Evolutionary conservation across 2,113 vertebrate species (phyloP), one percentile per base, ranked within the genome.

Genomic region (Alouatta palliata): DNA sequence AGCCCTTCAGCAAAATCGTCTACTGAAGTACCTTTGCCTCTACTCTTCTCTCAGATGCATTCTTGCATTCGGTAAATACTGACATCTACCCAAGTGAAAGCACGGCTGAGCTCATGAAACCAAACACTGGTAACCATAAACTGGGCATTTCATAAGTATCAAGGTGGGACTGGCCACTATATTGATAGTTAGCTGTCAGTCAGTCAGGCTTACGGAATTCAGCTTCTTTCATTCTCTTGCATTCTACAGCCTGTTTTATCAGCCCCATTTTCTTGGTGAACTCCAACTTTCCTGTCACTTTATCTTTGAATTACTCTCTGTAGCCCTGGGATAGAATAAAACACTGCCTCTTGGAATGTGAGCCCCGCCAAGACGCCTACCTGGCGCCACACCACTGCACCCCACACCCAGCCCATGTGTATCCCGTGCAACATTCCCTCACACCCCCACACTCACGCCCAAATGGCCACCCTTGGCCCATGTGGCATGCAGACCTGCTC

Each of bases 351-450:
- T 52, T 86, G 52, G 8, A 13, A 11, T 6, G 7, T 27, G 6
- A 9, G 37, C 61, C 6, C 2, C 3, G 35, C 30, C 8, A 6
- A 4, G 1, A 6, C 0, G 40, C 30, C 32, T 54, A 0, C 37
- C 8, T 76, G 16, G 2, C 1, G 0, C 1, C 37, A 0, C 2
- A 21, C 35, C 3, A 8, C 40, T 8, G 3, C 47, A 5, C 5
- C 1, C 14, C 13, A 17, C 40, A 37, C 5, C 1, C 5, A 52
- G 27, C 58, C 6, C 49, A 13, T 8, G 1, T n/a, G 2, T 17
- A 5, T 52, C 43, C 40, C 87, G 1, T 12, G 21, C 35, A 49
- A 58, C 6, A 11, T 30, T 52, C 32, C 61, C 58, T 73, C 37
- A 37, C n/a, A 16, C 52, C 52, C 58, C 64, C 45, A 37, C n/a